Evolutionary conservation across 2,113 vertebrate genomes (phyloP).

Genomic region (Notechis scutatus): DNA sequence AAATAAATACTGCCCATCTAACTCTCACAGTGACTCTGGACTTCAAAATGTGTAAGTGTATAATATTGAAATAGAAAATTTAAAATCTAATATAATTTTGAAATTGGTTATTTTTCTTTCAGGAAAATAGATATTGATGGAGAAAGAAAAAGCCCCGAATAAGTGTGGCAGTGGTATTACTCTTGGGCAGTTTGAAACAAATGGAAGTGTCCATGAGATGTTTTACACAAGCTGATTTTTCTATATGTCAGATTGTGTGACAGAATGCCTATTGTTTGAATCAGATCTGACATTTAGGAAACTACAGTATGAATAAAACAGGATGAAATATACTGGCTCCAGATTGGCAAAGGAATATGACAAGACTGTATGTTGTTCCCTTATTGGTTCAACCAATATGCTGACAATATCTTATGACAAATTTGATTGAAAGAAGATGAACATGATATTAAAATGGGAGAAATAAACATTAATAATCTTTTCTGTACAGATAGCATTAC

Average conservation of each 20-base stretch:
- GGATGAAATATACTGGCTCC: not conserved
- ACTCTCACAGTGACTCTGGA: not conserved
- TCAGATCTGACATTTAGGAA: slow-evolving; percentile 9
- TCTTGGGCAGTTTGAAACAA: too few relatives aligned
- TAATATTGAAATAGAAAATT: not conserved
- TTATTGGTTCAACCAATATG: not conserved
- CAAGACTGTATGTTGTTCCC: not conserved
- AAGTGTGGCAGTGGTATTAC: too few relatives aligned
- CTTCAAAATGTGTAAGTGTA: not conserved
- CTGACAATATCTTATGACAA: not conserved
- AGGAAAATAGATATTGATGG: too few relatives aligned
- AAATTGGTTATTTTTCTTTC: not conserved
- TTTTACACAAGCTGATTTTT: not conserved
- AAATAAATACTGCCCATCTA: too few relatives aligned
- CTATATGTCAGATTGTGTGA: not conserved
- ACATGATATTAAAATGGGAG: not conserved
- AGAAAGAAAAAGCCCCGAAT: too few relatives aligned
- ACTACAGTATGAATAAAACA: not conserved
- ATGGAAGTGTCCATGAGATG: too few relatives aligned
- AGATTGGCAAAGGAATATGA: not conserved
- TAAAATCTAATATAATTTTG: not conserved
- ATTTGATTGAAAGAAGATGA: not conserved
- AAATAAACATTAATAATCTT: not conserved
- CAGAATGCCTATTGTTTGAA: not conserved
- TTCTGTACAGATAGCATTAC: not conserved